A percentile compares a stretch with the other conserved stretches of the same genome.
Conservation (phyloP, 2,797 vertebrate genomes). For the Acanthopagrus latus region DNA sequence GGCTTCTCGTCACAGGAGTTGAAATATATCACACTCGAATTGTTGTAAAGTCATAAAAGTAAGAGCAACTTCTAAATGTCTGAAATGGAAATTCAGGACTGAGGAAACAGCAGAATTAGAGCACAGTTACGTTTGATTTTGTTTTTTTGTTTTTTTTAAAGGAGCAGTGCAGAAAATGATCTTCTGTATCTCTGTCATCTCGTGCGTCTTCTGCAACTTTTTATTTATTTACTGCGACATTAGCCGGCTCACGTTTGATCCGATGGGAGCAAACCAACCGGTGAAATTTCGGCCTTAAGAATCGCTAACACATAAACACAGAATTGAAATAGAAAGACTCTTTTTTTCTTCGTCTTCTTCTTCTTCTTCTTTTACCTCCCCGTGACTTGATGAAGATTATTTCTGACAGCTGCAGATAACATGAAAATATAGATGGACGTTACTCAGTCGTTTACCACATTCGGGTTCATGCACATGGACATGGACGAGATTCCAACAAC, state of each 20-base stretch:
- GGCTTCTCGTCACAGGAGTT: constrained; percentile 39
- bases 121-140: constrained; percentile 36
- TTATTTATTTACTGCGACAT: constrained; percentile 65
- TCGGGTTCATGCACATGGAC: constrained; percentile 69
- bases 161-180: constrained; percentile 44
- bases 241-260: constrained; percentile 53
- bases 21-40: constrained; percentile 25
- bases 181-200: constrained; percentile 46
- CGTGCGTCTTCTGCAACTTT: constrained; percentile 48
- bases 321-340: constrained; percentile 53
- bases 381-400: constrained; percentile 62
- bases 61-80: constrained; percentile 24
- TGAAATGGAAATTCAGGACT: constrained; percentile 46
- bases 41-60: constrained; percentile 34
- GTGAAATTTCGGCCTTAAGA: constrained; percentile 26
- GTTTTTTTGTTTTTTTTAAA: constrained; percentile 25
- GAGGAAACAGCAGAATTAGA: constrained; percentile 42
- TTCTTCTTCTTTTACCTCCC: constrained; percentile 1
- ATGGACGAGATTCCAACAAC: constrained; percentile 62
- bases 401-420: constrained; percentile 71
- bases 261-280: constrained; percentile 40
- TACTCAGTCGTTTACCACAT: constrained; percentile 66
- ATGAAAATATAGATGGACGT: constrained; percentile 67
- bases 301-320: constrained; percentile 51
- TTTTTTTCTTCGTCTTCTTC: constrained; percentile 1